Percentiles rank a stretch among this genome's conserved stretches.
phyloP scores from a whole-genome alignment of 2,797 vertebrate species.

The Labroides dimidiatus region DNA sequence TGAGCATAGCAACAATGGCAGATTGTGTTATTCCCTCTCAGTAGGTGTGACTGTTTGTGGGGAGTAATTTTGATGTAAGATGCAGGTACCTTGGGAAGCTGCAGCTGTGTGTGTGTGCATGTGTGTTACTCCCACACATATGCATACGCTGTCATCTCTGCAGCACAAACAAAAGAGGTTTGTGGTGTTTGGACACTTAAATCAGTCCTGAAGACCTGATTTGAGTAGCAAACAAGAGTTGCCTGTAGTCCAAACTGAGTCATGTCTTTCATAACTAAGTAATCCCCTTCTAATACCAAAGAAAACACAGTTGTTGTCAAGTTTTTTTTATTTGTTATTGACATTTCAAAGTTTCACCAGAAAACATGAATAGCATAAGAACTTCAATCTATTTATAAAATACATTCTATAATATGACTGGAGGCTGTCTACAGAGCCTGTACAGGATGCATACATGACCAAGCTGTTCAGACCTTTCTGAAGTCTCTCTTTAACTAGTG shows the following conservation, averaged over 20 bases:
- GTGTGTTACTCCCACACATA: too few species aligned
- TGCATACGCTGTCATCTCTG: too few species aligned
- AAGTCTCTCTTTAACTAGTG: conserved; percentile 38
- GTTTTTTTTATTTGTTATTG: conserved; percentile 64
- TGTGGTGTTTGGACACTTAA: neutral
- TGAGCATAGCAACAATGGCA: neutral
- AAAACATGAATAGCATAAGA: conserved; percentile 48
- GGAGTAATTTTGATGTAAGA: too few species aligned
- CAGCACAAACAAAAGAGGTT: neutral
- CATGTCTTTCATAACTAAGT: neutral
- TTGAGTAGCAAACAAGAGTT: neutral
- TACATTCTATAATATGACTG: conserved; percentile 56
- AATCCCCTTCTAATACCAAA: conserved; percentile 2
- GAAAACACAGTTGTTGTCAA: conserved; percentile 20
- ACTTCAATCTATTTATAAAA: conserved; percentile 24
- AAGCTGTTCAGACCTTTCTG: conserved; percentile 46
- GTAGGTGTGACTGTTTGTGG: neutral
- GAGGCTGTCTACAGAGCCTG: conserved; percentile 42
- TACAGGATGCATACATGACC: conserved; percentile 35
- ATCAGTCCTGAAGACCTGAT: neutral
- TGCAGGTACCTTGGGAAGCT: too few species aligned
- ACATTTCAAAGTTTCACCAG: conserved; percentile 62
- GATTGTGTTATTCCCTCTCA: neutral
- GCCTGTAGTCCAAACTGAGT: neutral
- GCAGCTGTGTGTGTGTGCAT: too few species aligned